A percentile compares a stretch with the other conserved stretches of the same genome.
Conservation (phyloP, 2,797 vertebrate genomes). For the Leptatherina wallacei region DNA sequence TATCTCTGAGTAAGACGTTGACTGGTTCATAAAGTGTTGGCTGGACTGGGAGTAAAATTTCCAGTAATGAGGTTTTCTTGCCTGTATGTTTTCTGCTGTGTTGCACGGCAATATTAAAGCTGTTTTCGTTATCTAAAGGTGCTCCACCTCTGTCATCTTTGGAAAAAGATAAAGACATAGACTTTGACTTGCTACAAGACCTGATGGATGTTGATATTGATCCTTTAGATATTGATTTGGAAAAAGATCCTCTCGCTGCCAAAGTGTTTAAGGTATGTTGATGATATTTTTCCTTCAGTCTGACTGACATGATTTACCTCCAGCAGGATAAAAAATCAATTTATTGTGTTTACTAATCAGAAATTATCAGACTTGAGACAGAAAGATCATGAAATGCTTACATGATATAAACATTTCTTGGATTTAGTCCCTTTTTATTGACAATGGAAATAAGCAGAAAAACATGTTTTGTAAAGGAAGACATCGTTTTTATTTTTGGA, state of each 20-base stretch:
- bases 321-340: not conserved
- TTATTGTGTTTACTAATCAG: not conserved
- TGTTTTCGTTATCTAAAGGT: constrained; percentile 90
- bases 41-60: constrained; percentile 66
- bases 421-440: not conserved
- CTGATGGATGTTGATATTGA: constrained; percentile 99
- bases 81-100: constrained; percentile 63
- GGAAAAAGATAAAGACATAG: constrained; percentile 99
- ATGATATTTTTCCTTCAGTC: constrained; percentile 15
- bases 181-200: constrained; percentile 99
- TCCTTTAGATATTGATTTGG: constrained; percentile 99
- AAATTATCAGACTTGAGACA: not conserved
- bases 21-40: not conserved
- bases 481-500: too few relatives aligned
- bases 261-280: constrained; percentile 98
- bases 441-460: not conserved
- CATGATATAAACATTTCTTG: not conserved
- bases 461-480: too few relatives aligned
- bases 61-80: constrained; percentile 52
- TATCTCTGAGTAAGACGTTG: not conserved
- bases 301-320: not conserved
- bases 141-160: constrained; percentile 95
- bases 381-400: not conserved
- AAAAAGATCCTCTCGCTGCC: constrained; percentile 99
- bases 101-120: constrained; percentile 82